phyloP scores from a whole-genome alignment of 2,113 vertebrate species.

The Rhynchopsitta pachyrhyncha region DNA sequence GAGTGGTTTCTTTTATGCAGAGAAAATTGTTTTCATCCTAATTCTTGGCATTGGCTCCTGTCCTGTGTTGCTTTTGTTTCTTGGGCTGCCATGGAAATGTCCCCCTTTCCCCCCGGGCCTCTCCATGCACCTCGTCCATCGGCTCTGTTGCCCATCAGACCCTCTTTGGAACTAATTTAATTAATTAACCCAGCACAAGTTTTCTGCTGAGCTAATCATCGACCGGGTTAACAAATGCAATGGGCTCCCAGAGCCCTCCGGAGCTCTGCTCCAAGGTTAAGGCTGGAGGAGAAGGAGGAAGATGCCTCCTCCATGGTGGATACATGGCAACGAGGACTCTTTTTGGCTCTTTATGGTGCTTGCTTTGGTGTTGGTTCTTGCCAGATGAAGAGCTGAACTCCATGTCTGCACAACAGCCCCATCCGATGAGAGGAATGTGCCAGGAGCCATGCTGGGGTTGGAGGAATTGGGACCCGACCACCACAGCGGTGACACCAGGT shows the following conservation, averaged over 20 bases:
- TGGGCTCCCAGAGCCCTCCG: neutral
- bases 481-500: rapidly evolving
- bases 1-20: slow-evolving; percentile 52
- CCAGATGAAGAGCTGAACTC: neutral
- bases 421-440: rapidly evolving
- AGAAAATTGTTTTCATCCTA: slow-evolving; percentile 55
- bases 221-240: neutral
- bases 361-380: neutral
- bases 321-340: neutral
- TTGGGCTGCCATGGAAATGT: slow-evolving; percentile 64
- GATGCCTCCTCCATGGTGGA: neutral
- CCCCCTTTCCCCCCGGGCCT: slow-evolving; percentile 44
- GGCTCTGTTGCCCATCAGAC: neutral
- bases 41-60: slow-evolving; percentile 48
- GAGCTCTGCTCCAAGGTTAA: neutral
- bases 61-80: slow-evolving; percentile 60
- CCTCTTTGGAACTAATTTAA: slow-evolving; percentile 41
- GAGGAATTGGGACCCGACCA: neutral
- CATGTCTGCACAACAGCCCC: neutral
- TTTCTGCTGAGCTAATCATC: slow-evolving; percentile 52
- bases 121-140: slow-evolving; percentile 2
- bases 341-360: neutral
- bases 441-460: neutral
- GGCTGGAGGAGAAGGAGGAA: neutral
- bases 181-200: slow-evolving; percentile 55